A percentile compares a stretch with the other conserved stretches of the same genome.
Conservation (phyloP, 2,113 vertebrate genomes). For the Callipepla californica region DNA sequence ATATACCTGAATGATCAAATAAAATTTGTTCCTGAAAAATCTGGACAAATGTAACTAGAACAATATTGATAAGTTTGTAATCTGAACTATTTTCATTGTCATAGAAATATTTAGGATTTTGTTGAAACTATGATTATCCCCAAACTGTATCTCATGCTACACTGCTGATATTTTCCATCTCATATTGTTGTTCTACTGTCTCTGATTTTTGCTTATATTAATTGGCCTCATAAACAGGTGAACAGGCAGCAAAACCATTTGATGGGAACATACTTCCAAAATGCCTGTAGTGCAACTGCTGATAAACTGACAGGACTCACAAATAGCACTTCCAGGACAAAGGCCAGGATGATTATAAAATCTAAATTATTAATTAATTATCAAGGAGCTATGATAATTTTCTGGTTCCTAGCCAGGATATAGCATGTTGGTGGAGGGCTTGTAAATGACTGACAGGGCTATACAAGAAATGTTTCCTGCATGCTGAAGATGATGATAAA, state of each 20-base stretch:
- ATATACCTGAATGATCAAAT: background rate
- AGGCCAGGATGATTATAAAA: slow-evolving; percentile 40
- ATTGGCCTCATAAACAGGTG: background rate
- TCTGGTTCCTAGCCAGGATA: slow-evolving; percentile 59
- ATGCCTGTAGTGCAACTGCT: slow-evolving; percentile 42
- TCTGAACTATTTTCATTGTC: background rate
- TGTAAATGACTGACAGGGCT: background rate
- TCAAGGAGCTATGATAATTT: slow-evolving; percentile 37
- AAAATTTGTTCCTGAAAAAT: background rate
- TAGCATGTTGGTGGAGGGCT: background rate
- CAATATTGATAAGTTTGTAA: background rate
- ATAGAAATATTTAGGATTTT: background rate
- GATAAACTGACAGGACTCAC: slow-evolving; percentile 39
- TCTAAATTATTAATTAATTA: slow-evolving; percentile 74
- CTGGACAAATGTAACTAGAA: background rate
- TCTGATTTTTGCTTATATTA: background rate
- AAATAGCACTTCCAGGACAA: slow-evolving; percentile 52
- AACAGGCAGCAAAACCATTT: background rate
- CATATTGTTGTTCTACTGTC: background rate
- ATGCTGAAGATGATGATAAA: slow-evolving; percentile 34
- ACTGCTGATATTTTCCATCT: background rate
- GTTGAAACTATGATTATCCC: background rate
- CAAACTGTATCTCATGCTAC: background rate
- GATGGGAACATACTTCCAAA: slow-evolving; percentile 40
- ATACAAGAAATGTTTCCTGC: slow-evolving; percentile 6